These are phyloP conservation scores for Panurus biarmicus DNA, from an alignment of 2,113 vertebrate genomes.

Conservation along the genomic window DNA sequence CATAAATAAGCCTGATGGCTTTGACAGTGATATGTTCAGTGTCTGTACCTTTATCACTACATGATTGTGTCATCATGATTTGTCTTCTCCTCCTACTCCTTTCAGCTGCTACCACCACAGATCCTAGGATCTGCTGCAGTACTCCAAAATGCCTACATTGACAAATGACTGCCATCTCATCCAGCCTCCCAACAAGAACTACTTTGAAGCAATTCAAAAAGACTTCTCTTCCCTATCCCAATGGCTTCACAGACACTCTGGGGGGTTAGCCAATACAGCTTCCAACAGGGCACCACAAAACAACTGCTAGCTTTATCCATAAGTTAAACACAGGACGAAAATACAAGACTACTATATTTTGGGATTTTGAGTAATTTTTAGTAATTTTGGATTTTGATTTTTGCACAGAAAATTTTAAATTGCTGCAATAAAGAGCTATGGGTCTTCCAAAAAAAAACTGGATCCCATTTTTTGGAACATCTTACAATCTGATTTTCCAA, in stretches of 20 bases:
- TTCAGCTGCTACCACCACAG: background rate
- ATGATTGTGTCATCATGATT: background rate
- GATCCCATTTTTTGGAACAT: background rate
- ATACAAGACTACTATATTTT: background rate
- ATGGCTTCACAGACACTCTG: background rate
- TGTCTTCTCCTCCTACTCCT: background rate
- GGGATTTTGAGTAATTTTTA: background rate
- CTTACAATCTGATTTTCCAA: background rate
- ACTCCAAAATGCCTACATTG: background rate
- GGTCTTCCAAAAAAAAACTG: background rate
- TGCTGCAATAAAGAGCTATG: background rate
- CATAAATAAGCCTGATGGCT: background rate
- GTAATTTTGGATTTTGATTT: too few relatives aligned
- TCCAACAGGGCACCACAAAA: background rate
- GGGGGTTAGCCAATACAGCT: background rate
- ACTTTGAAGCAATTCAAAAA: background rate
- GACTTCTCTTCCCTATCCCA: background rate
- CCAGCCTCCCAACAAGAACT: background rate
- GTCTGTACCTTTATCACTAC: background rate
- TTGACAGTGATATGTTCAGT: background rate
- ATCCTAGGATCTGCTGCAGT: background rate
- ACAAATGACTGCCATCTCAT: background rate
- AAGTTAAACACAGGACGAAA: background rate
- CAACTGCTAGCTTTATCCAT: background rate
- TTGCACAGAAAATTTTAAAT: background rate